Percentiles rank a stretch among this genome's conserved stretches.
These are phyloP conservation scores for Catalaphyllia jardinei DNA, from an alignment of 64 coral and sea anemone species.

Conservation along the genomic window DNA sequence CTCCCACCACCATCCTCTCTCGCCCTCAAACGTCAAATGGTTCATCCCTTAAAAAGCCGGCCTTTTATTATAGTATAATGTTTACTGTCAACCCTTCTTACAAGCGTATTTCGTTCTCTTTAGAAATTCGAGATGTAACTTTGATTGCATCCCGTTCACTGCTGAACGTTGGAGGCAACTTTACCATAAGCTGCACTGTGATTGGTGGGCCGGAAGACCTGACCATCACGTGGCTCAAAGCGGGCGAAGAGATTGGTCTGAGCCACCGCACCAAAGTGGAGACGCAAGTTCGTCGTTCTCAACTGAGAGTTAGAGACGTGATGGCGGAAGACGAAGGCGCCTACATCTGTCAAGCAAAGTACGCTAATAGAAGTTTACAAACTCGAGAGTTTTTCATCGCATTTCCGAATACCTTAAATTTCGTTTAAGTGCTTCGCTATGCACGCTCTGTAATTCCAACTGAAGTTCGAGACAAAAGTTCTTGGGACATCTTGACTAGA, in stretches of 20 bases:
- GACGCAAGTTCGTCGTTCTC: neutral
- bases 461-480: too few species aligned
- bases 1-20: too few species aligned
- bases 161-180: neutral
- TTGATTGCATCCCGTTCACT: neutral
- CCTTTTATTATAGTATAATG: neutral
- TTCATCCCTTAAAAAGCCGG: too few species aligned
- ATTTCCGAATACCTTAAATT: too few species aligned
- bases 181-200: constrained; percentile 11
- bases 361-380: neutral
- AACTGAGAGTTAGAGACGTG: constrained; percentile 27
- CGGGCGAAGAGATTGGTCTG: neutral
- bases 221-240: constrained; percentile 29
- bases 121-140: neutral
- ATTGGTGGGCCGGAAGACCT: constrained; percentile 19
- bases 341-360: constrained; percentile 35
- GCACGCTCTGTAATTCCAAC: too few species aligned
- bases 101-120: neutral
- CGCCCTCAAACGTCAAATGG: too few species aligned
- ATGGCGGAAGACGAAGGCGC: constrained; percentile 14
- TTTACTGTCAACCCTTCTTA: neutral
- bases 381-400: too few species aligned
- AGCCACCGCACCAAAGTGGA: constrained; percentile 28
- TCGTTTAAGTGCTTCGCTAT: too few species aligned
- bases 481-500: too few species aligned